These are phyloP conservation scores for Parus major DNA, from an alignment of 2,113 vertebrate genomes.

Conservation along the genomic window DNA sequence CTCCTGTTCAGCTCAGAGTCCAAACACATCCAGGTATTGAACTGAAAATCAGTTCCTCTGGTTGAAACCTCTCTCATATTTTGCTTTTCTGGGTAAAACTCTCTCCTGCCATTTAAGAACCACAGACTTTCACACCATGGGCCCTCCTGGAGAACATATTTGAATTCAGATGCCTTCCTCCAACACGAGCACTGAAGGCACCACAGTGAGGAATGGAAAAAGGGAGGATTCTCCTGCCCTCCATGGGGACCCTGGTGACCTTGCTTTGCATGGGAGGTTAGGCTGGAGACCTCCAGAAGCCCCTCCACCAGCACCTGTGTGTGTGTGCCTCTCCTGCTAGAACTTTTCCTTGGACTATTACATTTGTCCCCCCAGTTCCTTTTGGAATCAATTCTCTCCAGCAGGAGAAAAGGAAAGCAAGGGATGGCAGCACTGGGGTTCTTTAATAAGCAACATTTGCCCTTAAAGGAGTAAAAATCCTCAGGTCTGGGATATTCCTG, in stretches of 20 bases:
- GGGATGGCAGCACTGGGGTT: neutral
- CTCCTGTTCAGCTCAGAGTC: neutral
- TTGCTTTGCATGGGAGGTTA: neutral
- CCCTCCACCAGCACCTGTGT: neutral
- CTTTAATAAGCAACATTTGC: neutral
- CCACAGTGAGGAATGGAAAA: neutral
- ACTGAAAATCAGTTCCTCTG: neutral
- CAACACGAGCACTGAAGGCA: neutral
- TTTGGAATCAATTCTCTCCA: neutral
- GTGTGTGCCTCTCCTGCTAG: neutral
- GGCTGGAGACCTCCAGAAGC: neutral
- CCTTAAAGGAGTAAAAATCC: neutral
- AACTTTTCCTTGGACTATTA: neutral
- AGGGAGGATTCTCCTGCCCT: neutral
- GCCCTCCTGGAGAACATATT: neutral
- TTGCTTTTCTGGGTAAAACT: neutral
- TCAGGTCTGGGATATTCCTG: neutral
- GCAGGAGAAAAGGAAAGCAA: neutral
- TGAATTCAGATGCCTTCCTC: neutral
- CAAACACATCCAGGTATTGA: neutral
- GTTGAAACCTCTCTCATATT: neutral
- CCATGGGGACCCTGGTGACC: neutral
- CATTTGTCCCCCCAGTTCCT: accelerated
- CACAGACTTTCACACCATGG: accelerated
- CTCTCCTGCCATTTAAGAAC: neutral